phyloP scores from a whole-genome alignment of 2,797 vertebrate species.

The Acanthiza pusilla region DNA sequence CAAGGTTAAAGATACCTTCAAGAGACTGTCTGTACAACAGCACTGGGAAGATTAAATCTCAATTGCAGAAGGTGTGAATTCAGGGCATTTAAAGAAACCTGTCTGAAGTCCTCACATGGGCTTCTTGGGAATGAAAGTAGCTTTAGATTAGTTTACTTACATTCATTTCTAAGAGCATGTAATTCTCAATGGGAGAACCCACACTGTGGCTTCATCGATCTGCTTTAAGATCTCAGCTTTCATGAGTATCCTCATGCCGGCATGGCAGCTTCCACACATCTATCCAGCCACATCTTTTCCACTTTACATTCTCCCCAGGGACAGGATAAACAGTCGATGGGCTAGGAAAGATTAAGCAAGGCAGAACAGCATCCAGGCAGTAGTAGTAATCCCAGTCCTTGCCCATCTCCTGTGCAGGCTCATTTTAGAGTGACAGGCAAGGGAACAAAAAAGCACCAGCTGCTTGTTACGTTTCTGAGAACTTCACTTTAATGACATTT shows the following conservation, averaged over 20 bases:
- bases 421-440: background rate
- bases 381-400: background rate
- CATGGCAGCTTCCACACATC: background rate
- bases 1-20: background rate
- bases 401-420: background rate
- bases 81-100: background rate
- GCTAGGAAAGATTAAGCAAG: background rate
- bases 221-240: background rate
- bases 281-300: background rate
- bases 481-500: slow-evolving; percentile 58
- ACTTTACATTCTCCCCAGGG: background rate
- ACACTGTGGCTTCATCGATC: background rate
- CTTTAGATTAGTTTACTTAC: slow-evolving; percentile 8
- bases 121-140: background rate
- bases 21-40: background rate
- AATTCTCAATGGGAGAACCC: background rate
- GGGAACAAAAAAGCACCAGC: background rate
- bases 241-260: background rate
- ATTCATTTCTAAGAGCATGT: slow-evolving; percentile 18
- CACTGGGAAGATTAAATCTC: background rate
- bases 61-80: background rate
- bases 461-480: background rate
- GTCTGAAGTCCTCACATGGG: background rate
- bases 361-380: background rate
- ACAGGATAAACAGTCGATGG: background rate